Conservation (phyloP, 2,113 vertebrate species). For the Micromys minutus region DNA sequence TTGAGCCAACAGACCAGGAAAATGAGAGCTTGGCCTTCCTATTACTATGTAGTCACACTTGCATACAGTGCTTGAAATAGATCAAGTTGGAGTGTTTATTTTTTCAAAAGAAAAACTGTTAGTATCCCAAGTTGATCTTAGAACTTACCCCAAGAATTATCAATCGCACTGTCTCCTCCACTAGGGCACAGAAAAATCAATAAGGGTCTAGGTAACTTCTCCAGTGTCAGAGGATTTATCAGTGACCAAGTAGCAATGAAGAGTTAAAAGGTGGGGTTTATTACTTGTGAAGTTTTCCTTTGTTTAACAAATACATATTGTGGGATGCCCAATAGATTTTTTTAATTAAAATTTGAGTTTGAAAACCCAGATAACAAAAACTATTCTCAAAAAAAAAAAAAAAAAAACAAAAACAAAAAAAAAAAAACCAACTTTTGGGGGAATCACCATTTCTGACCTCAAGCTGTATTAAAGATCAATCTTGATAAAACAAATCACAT, state of each 20-base stretch:
- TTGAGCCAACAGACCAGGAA: background rate
- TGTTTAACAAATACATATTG: conserved; percentile 30
- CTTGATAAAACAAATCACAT: no score
- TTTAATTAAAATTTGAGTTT: background rate
- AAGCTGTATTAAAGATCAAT: no score
- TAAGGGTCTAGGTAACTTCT: conserved; percentile 22
- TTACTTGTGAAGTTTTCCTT: conserved; percentile 34
- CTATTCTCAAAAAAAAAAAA: no score
- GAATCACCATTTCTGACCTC: no score
- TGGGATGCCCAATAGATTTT: background rate
- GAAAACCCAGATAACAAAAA: no score
- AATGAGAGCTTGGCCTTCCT: background rate
- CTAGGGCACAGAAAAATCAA: background rate
- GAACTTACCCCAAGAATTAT: background rate
- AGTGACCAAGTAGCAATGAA: conserved; percentile 20
- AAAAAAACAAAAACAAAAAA: no score
- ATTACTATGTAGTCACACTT: background rate
- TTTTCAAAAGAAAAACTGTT: conserved; percentile 37
- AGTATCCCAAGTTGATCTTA: background rate
- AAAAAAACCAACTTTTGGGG: no score
- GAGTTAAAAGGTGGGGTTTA: background rate
- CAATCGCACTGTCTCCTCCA: background rate
- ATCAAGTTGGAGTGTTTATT: background rate
- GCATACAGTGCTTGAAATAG: background rate
- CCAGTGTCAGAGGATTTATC: background rate